phyloP scores from a whole-genome alignment of 1,140 invertebrate genomes.

The Drosophila eugracilis region DNA sequence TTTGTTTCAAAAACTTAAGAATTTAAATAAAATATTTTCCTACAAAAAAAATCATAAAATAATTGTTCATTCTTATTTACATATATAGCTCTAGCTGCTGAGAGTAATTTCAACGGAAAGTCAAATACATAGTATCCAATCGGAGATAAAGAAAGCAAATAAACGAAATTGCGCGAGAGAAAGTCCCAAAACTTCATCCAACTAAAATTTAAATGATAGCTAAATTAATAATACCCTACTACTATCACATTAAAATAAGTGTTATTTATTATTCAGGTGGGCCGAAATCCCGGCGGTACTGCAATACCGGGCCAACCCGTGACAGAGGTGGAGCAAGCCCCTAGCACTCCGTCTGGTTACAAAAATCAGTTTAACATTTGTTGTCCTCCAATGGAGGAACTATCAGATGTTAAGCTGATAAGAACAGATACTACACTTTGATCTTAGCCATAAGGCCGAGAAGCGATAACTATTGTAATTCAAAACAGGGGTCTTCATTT shows the following conservation, averaged over 20 bases:
- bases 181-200: no score
- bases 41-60: no score
- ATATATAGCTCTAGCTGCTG: no score
- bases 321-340: constrained; percentile 61
- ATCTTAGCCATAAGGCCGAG: constrained; percentile 86
- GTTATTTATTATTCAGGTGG: constrained; percentile 51
- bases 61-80: no score
- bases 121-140: no score
- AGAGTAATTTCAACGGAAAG: no score
- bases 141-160: no score
- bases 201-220: background rate
- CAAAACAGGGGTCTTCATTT: background rate
- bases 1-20: no score
- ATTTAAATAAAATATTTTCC: no score
- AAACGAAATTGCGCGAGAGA: no score
- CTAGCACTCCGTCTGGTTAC: constrained; percentile 44
- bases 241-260: background rate
- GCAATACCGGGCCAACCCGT: constrained; percentile 85
- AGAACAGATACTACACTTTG: constrained; percentile 89
- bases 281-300: constrained; percentile 85
- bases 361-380: constrained; percentile 60
- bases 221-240: no score
- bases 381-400: constrained; percentile 59
- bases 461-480: constrained; percentile 76
- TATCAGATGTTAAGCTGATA: constrained; percentile 87